A percentile compares a stretch with the other conserved stretches of the same genome.
These are phyloP conservation scores for Acanthosepion pharaonis DNA, from an alignment of 2,888 invertebrate genomes.

Conservation along the genomic window DNA sequence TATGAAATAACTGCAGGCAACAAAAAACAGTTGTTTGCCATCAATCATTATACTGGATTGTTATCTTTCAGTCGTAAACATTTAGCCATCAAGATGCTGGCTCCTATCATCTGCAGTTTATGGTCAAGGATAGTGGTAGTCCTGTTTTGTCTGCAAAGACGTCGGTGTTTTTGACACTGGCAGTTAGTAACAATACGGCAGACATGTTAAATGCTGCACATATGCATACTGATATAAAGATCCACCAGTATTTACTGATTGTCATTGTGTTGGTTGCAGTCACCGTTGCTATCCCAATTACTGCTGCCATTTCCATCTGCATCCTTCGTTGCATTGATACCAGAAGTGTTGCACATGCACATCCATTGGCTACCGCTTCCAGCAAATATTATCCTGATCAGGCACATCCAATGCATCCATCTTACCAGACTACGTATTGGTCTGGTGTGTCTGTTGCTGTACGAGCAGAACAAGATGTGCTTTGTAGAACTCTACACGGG, in stretches of 20 bases:
- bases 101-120: neutral
- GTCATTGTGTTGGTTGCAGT: conserved; percentile 33
- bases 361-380: neutral
- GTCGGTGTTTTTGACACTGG: neutral
- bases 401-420: conserved; percentile 14
- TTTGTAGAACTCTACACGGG: conserved; percentile 21
- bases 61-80: neutral
- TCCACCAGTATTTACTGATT: conserved; percentile 33
- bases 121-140: conserved; percentile 15
- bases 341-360: conserved; percentile 33
- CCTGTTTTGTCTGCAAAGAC: conserved; percentile 1
- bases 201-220: neutral
- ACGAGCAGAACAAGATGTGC: neutral
- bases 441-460: conserved; percentile 1
- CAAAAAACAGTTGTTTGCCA: conserved; percentile 9
- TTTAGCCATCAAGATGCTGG: neutral
- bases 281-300: neutral
- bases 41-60: neutral
- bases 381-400: neutral
- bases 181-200: conserved; percentile 1
- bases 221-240: neutral
- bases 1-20: conserved; percentile 21
- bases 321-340: conserved; percentile 23
- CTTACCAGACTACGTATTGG: neutral
- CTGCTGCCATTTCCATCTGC: conserved; percentile 11